Base-by-base conservation (phyloP, 2,113 vertebrate species). In the Onychorhynchus coronatus region DNA sequence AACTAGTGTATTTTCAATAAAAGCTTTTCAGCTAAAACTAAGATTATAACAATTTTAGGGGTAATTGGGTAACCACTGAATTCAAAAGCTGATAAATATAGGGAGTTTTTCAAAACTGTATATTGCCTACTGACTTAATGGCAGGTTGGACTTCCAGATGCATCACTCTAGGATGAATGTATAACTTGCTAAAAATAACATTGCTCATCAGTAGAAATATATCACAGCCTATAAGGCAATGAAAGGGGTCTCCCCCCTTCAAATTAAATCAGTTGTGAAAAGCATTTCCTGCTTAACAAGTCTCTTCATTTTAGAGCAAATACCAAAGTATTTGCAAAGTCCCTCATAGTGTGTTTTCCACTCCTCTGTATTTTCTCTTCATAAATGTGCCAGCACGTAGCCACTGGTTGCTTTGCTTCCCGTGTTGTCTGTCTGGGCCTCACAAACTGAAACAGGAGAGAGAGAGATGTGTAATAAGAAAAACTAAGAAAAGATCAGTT, bases 121-220 rank as follows among this genome's bases (percentile, higher is more conserved):
- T 73, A 39, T 62, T 92, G 80, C 86, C 22, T 23, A 21, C 72
- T 83, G 70, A 42, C 61, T 84, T 96, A 95, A 96, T 91, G 91
- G 84, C 91, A 95, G 95, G 85, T 94, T 95, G 90, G 81, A 42
- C 74, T 91, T 91, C 91, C 94, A 97, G 91, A 97, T 92, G 91
- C 73, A 87, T 66, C 2, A 0, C 76, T 94, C 22, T 59, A 49
- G 33, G 65, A 92, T 89, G 88, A 82, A 94, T 59, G 47, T 78
- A 81, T 21, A 78, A 56, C 72, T 91, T 68, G 35, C 85, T 92
- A 91, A 88, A 94, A 84, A 88, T 84, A 68, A 75, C 13, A 14
- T 42, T 80, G 41, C 93, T 93, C 50, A 30, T 79, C 11, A 3
- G 15, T 35, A 88, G 85, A 78, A 93, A 86, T 72, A 44, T 27